phyloP scores from a whole-genome alignment of 1,140 invertebrate species.

The Cyclargus thomasi region DNA sequence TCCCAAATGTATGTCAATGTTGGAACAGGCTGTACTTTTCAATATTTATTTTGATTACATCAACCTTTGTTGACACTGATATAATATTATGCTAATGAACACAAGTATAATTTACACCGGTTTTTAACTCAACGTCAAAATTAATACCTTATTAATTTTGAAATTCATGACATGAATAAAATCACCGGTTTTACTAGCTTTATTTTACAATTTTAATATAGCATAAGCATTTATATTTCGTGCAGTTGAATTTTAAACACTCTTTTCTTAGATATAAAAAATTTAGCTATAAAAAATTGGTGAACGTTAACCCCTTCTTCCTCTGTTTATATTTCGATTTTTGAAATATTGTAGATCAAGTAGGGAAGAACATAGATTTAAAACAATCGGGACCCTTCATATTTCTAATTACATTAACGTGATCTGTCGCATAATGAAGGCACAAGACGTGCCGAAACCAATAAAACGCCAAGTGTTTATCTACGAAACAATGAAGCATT shows the following conservation, averaged over 20 bases:
- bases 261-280: too few relatives aligned
- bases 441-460: constrained; percentile 19
- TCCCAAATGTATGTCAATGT: not conserved
- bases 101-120: not conserved
- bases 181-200: not conserved
- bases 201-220: too few relatives aligned
- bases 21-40: not conserved
- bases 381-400: too few relatives aligned
- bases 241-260: too few relatives aligned
- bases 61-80: not conserved
- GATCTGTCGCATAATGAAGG: not conserved
- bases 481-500: constrained; percentile 27
- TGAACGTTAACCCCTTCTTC: too few relatives aligned
- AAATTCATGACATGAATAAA: not conserved
- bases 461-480: constrained; percentile 28
- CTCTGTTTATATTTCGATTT: too few relatives aligned
- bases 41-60: not conserved
- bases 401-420: too few relatives aligned
- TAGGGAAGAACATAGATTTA: too few relatives aligned
- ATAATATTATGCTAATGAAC: not conserved
- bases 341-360: too few relatives aligned
- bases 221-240: too few relatives aligned
- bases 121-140: not conserved
- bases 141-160: not conserved
- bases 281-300: too few relatives aligned